These are phyloP conservation scores for Crematogaster levior DNA, from an alignment of 2,888 invertebrate genomes.

Conservation along the genomic window DNA sequence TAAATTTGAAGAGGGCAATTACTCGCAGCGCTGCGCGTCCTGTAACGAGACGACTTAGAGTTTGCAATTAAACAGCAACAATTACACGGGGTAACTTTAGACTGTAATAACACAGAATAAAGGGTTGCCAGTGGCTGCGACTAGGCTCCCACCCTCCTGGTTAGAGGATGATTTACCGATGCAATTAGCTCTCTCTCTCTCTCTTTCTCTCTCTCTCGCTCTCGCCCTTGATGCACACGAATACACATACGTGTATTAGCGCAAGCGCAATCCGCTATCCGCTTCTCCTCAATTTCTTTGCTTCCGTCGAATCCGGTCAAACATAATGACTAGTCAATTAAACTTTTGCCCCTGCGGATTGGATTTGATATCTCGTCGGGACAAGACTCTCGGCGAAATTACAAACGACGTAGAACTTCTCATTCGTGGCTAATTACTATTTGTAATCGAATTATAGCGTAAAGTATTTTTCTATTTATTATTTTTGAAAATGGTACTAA, in stretches of 20 bases:
- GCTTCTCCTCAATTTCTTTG: slow-evolving; percentile 65
- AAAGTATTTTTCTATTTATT: not conserved
- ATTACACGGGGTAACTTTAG: slow-evolving; percentile 86
- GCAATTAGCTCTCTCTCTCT: slow-evolving; percentile 84
- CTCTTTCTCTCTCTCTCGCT: slow-evolving; percentile 58
- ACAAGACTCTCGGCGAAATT: slow-evolving; percentile 37
- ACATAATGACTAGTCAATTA: slow-evolving; percentile 85
- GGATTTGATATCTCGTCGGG: slow-evolving; percentile 44
- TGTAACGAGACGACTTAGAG: slow-evolving; percentile 83
- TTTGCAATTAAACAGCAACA: slow-evolving; percentile 86
- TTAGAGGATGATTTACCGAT: slow-evolving; percentile 86
- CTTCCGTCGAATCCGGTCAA: slow-evolving; percentile 82
- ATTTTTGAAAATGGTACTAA: not conserved
- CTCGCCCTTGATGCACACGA: slow-evolving; percentile 36
- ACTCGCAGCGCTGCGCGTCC: slow-evolving; percentile 72
- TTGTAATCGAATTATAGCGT: slow-evolving; percentile 11
- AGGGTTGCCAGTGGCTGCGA: slow-evolving; percentile 83
- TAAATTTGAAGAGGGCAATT: slow-evolving; percentile 74
- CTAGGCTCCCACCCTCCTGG: slow-evolving; percentile 81
- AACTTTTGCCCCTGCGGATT: slow-evolving; percentile 73
- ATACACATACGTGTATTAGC: slow-evolving; percentile 16
- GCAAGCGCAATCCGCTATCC: slow-evolving; percentile 59
- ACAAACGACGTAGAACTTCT: not conserved
- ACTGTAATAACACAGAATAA: slow-evolving; percentile 86
- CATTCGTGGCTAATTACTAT: slow-evolving; percentile 2